Percentiles rank a stretch among this genome's conserved stretches.
These are phyloP conservation scores for Caenorhabditis remanei DNA, from an alignment of 1,140 invertebrate species.

Conservation along the genomic window DNA sequence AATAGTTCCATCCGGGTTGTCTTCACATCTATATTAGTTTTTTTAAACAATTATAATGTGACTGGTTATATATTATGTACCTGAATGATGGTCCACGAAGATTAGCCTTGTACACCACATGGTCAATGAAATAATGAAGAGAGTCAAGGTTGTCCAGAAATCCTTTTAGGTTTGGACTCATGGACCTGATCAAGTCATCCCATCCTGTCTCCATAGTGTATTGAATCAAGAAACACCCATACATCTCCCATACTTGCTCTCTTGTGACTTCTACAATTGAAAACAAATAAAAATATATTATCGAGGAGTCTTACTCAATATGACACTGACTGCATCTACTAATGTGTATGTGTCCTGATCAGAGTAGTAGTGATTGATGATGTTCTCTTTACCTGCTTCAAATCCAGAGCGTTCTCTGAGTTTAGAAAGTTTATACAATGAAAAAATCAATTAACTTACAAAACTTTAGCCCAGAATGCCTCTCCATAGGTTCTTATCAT, in stretches of 20 bases:
- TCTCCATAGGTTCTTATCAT: slow-evolving; percentile 66
- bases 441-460: slow-evolving; percentile 61
- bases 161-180: slow-evolving; percentile 66
- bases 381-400: slow-evolving; percentile 74
- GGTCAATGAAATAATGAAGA: slow-evolving; percentile 66
- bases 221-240: slow-evolving; percentile 72
- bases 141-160: slow-evolving; percentile 65
- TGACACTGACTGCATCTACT: slow-evolving; percentile 69
- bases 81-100: slow-evolving; percentile 70
- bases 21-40: slow-evolving; percentile 76
- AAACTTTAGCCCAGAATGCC: slow-evolving; percentile 66
- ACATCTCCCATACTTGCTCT: slow-evolving; percentile 74
- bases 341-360: slow-evolving; percentile 72
- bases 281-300: background rate
- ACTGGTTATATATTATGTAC: background rate
- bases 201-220: slow-evolving; percentile 74
- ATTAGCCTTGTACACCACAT: slow-evolving; percentile 73
- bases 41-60: background rate
- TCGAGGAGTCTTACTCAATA: slow-evolving; percentile 60
- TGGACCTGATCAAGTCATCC: slow-evolving; percentile 64
- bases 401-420: slow-evolving; percentile 68
- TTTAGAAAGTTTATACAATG: background rate
- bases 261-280: slow-evolving; percentile 66
- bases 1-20: slow-evolving; percentile 76
- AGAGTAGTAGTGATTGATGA: slow-evolving; percentile 72